Base-by-base conservation (phyloP, 2,113 vertebrate genomes). In the Cryptoleucopteryx plumbea region DNA sequence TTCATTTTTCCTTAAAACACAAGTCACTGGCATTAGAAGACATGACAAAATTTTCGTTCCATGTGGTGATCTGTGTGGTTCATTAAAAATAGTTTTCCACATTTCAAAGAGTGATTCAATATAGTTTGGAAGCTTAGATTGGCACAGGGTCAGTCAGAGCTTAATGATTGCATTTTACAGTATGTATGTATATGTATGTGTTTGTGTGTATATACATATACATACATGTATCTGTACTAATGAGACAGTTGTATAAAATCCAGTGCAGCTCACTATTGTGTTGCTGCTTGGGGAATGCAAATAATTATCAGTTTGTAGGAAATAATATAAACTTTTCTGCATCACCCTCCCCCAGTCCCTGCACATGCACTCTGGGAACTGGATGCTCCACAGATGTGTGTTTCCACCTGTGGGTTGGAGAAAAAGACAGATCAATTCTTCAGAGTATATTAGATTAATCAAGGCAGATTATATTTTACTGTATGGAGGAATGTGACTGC, bases 1-100 rank as follows among this genome's bases (percentile, higher is more conserved):
- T 86, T 93, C 16, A 13, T 84, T 92, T 88, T 91, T 95, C 79
- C 55, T 79, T 96, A 96, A 97, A 98, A 97, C 86, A 92, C 2
- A n/a, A 74, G 55, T 68, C 67, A 68, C 73, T 96, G 89, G 55
- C 84, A 85, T 96, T 82, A 97, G 96, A 96, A 97, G 91, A 86
- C 15, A 74, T 83, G 95, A 94, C 59, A 77, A 96, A 84, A 82
- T 87, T 93, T 92, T 86, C 43, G 26, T 58, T 90, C 62, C 10
- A 3, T 43, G 43, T 75, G 75, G 70, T 85, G 70, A 71, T 56
- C 61, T 13, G 7, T 82, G 86, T 50, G 40, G 47, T 36, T 92
- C 68, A 53, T 95, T 89, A 94, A 90, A 97, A 97, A 96, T 9
- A 91, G 84, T 43, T 95, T 75, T 56, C 81, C 75, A 40, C 17